Evolutionary conservation across 2,797 vertebrate species (phyloP), one percentile per base, ranked within the genome.

Genomic region (Dendrocincla fuliginosa): DNA sequence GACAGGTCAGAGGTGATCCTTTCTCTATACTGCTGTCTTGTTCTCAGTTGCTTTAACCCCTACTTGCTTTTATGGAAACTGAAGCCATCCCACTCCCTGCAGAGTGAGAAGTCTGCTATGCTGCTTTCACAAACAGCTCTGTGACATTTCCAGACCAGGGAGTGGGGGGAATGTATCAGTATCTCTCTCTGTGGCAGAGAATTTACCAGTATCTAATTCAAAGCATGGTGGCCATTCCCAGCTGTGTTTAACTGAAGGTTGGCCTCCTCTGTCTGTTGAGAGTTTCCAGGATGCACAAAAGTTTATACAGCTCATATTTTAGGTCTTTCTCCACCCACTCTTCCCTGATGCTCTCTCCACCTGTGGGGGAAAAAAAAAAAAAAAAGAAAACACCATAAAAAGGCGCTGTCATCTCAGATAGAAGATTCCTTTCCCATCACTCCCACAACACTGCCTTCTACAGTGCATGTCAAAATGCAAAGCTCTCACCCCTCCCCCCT

Each of bases 271-370:
- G 1, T 18, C 74, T 87, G 11, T 14, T 20, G 13, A 49, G 35
- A 16, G 2, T 2, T 71, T 33, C 33, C 33, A 16, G 13, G 27
- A 52, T 20, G 30, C 1, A 2, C 8, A 11, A 5, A 7, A 65
- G 24, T 78, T 90, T 79, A 65, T 14, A 30, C 1, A 3, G 23
- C 2, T 86, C 13, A 6, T 42, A 17, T 18, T 77, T 56, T 37
- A 39, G 4, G 10, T 46, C 7, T 50, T 7, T 42, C 13, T 42
- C 44, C 6, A 18, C 28, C 42, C 6, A 20, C 1, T 1, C 6
- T 47, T 88, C 17, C 56, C 37, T 77, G 13, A 14, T 4, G 1
- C 3, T 35, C 16, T 49, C 13, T 5, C 8, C 33, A 11, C 4
- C 7, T 4, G 2, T 11, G 37, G 37, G 37, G 11, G 11, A 13